phyloP scores from a whole-genome alignment of 2,113 vertebrate genomes.

The Actenoides hombroni region DNA sequence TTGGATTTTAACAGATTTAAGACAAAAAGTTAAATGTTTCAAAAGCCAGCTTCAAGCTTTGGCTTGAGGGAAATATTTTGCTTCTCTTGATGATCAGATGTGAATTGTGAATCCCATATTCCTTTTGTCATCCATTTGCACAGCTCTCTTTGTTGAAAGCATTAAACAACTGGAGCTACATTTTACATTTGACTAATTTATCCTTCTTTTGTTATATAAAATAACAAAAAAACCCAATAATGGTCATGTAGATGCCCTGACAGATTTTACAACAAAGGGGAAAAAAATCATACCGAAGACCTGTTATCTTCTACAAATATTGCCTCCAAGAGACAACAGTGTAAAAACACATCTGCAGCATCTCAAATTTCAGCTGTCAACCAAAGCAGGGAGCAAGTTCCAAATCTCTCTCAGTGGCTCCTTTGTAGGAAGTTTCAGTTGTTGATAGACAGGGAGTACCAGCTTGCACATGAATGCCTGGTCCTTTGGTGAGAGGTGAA shows the following conservation, averaged over 20 bases:
- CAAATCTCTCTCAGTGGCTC: slow-evolving; percentile 44
- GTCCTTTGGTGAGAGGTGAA: neutral
- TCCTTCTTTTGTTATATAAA: neutral
- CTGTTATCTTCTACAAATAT: neutral
- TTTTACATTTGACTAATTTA: neutral
- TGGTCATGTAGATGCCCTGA: neutral
- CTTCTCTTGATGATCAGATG: neutral
- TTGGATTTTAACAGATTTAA: neutral
- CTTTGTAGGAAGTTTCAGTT: slow-evolving; percentile 41
- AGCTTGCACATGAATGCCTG: slow-evolving; percentile 4
- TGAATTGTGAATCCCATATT: neutral
- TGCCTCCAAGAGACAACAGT: slow-evolving; percentile 6
- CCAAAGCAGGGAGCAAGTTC: slow-evolving; percentile 36
- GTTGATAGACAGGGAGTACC: slow-evolving; percentile 41
- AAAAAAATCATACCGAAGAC: neutral
- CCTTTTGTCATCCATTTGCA: neutral
- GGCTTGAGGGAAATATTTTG: neutral
- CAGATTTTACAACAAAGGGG: neutral
- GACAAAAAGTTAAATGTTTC: neutral
- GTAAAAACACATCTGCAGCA: slow-evolving; percentile 37
- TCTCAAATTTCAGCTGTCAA: slow-evolving; percentile 45
- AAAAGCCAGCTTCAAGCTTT: neutral
- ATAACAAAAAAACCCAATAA: neutral
- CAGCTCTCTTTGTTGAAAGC: neutral
- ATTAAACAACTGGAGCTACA: neutral